These are phyloP conservation scores for Catajapyx aquilonaris DNA, from an alignment of 1,140 invertebrate genomes.

Conservation along the genomic window DNA sequence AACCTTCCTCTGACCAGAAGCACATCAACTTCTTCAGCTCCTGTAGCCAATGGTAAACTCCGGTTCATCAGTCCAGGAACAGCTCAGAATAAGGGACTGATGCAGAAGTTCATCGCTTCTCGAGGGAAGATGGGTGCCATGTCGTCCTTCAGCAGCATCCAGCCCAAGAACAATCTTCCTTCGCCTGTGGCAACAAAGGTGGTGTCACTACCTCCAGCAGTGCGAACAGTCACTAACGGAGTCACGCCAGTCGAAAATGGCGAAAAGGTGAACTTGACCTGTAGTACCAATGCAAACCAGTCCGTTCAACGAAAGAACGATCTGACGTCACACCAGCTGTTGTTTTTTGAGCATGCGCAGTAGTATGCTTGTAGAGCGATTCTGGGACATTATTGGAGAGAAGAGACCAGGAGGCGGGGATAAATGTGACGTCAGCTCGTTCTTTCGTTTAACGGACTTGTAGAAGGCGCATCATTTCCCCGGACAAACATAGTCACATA, in stretches of 20 bases:
- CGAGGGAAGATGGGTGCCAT: conserved; percentile 33
- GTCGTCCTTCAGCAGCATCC: conserved; percentile 18
- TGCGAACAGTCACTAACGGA: conserved; percentile 22
- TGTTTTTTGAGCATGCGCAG: too few species aligned
- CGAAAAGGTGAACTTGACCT: conserved; percentile 17
- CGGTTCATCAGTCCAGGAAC: too few species aligned
- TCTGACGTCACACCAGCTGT: too few species aligned
- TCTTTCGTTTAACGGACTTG: background rate
- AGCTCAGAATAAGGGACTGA: conserved; percentile 49
- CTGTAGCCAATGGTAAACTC: too few species aligned
- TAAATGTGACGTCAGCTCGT: too few species aligned
- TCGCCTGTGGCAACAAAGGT: conserved; percentile 14
- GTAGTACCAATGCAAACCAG: conserved; percentile 14
- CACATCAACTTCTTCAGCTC: too few species aligned
- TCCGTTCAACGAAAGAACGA: too few species aligned
- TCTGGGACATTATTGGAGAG: conserved; percentile 26
- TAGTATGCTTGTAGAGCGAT: conserved; percentile 15
- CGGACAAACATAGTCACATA: background rate
- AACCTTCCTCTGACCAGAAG: too few species aligned
- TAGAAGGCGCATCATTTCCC: too few species aligned
- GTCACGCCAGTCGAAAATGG: conserved; percentile 26
- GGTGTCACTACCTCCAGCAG: conserved; percentile 14
- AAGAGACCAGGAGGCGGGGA: conserved; percentile 17
- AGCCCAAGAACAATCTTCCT: conserved; percentile 13
- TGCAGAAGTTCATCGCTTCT: conserved; percentile 52